phyloP scores from a whole-genome alignment of 2,113 vertebrate species.

The Symphodus melops region DNA sequence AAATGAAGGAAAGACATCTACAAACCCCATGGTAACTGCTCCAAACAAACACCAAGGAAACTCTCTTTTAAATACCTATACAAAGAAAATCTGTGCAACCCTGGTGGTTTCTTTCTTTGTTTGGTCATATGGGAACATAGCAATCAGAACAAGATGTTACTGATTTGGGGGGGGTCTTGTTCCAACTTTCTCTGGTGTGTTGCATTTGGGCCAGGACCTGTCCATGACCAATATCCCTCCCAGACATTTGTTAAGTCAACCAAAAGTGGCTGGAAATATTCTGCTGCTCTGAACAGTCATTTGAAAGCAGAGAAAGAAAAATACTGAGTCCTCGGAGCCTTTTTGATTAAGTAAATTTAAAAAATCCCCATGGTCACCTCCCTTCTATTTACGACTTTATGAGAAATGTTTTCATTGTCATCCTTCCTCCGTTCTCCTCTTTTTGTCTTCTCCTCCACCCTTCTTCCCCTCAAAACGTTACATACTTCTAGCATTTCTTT shows the following conservation, averaged over 20 bases:
- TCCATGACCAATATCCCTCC: conserved; percentile 10
- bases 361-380: too few relatives aligned
- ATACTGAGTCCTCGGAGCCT: background rate
- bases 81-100: background rate
- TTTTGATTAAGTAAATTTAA: too few relatives aligned
- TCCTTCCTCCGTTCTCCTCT: too few relatives aligned
- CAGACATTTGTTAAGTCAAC: conserved; percentile 4
- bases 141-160: conserved; percentile 34
- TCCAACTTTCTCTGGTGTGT: background rate
- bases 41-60: background rate
- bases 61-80: background rate
- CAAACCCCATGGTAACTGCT: background rate
- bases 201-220: conserved; percentile 15
- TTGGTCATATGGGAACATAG: conserved; percentile 32
- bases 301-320: conserved; percentile 12
- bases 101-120: conserved; percentile 11
- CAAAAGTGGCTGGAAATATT: background rate
- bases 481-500: background rate
- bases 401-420: background rate
- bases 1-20: background rate
- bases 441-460: background rate
- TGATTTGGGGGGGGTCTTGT: conserved; percentile 9
- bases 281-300: background rate
- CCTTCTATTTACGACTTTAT: too few relatives aligned
- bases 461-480: background rate